phyloP scores from a whole-genome alignment of 1,140 invertebrate genomes.

The Panagrolaimus sp. region DNA sequence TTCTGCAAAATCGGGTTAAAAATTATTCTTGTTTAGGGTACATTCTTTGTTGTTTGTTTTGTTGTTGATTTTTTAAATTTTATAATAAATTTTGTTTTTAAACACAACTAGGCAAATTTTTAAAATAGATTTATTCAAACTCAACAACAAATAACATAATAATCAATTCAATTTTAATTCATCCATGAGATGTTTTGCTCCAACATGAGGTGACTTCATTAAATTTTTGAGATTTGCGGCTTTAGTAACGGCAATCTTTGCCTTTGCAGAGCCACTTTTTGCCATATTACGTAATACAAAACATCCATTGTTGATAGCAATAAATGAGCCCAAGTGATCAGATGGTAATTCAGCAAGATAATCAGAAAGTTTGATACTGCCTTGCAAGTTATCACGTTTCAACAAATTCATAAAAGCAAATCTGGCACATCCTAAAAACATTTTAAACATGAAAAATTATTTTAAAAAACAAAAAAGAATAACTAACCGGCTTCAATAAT shows the following conservation, averaged over 20 bases:
- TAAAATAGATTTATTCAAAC: no score
- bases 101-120: no score
- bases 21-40: no score
- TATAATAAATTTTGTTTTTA: no score
- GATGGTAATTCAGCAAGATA: slow-evolving; percentile 35
- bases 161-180: background rate
- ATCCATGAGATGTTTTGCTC: slow-evolving; percentile 20
- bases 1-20: no score
- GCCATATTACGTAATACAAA: slow-evolving; percentile 39
- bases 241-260: slow-evolving; percentile 5
- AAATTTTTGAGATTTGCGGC: slow-evolving; percentile 14
- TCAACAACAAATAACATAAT: background rate
- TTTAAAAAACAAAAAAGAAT: no score
- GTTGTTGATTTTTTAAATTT: no score
- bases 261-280: slow-evolving; percentile 21
- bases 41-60: no score
- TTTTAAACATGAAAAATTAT: no score
- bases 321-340: slow-evolving; percentile 36
- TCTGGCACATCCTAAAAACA: slow-evolving; percentile 22
- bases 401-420: slow-evolving; percentile 44
- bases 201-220: slow-evolving; percentile 17
- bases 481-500: slow-evolving; percentile 40
- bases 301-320: slow-evolving; percentile 36
- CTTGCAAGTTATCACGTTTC: slow-evolving; percentile 26
- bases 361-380: slow-evolving; percentile 37